phyloP scores from a whole-genome alignment of 2,888 invertebrate species.

The Chrysopilus asiliformis region DNA sequence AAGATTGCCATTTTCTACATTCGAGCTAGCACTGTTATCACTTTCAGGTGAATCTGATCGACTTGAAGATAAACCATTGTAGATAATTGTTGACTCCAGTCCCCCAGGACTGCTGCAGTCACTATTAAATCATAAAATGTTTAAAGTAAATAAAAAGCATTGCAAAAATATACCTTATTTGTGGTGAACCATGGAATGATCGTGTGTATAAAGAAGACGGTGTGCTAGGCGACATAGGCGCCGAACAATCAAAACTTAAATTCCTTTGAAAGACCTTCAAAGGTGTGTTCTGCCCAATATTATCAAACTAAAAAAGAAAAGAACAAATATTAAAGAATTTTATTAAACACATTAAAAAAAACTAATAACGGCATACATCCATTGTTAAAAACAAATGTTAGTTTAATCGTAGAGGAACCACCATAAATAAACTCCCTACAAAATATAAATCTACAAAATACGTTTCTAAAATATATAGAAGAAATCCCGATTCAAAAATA shows the following conservation, averaged over 20 bases:
- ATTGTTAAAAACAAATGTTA: too few relatives aligned
- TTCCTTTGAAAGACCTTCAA: slow-evolving; percentile 37
- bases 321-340: too few relatives aligned
- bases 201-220: slow-evolving; percentile 35
- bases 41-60: slow-evolving; percentile 34
- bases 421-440: too few relatives aligned
- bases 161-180: slow-evolving; percentile 27
- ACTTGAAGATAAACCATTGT: slow-evolving; percentile 22
- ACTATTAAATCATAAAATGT: slow-evolving; percentile 17
- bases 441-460: too few relatives aligned
- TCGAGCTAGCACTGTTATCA: slow-evolving; percentile 31
- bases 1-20: slow-evolving; percentile 25
- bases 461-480: too few relatives aligned
- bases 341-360: too few relatives aligned
- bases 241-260: slow-evolving; percentile 36
- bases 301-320: slow-evolving; percentile 35
- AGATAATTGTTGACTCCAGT: slow-evolving; percentile 12
- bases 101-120: slow-evolving; percentile 25
- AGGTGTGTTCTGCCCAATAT: slow-evolving; percentile 36
- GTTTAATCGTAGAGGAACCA: too few relatives aligned
- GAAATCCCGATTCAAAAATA: too few relatives aligned
- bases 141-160: background rate
- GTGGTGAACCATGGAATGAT: slow-evolving; percentile 35
- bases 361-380: too few relatives aligned
- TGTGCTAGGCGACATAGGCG: slow-evolving; percentile 36